Evolutionary conservation across 1,140 invertebrate genomes (phyloP), one percentile per base, ranked within the genome.

Genomic region (Drosophila grimshawi): DNA sequence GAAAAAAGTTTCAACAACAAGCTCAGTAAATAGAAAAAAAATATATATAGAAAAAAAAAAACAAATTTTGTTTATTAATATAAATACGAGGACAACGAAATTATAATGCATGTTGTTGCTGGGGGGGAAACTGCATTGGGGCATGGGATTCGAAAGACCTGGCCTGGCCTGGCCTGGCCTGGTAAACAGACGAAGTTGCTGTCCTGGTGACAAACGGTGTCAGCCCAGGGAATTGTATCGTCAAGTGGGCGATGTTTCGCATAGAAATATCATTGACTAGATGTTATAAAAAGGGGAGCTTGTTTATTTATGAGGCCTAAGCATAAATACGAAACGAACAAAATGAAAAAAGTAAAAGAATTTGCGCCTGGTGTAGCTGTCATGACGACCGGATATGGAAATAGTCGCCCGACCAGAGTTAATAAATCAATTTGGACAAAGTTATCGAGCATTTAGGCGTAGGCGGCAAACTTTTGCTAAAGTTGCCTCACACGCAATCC

Each of bases 121-220:
- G 74, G 63, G 45, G 29, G 11, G 48, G 48, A 8, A 33, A 49
- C 3, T 39, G 41, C 19, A 30, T n/a, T 27, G 27, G 48, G 19
- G 35, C 41, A 60, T 45, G 62, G 35, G 39, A 29, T 35, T 7
- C 53, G 46, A 33, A 30, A 19, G 63, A 27, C 11, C 33, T 52
- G 59, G 72, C 41, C 49, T 51, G 63, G 64, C 19, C 19, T 19
- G 19, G 32, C 11, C 33, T 52, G 59, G 72, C 41, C 49, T 51
- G 63, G 64, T 55, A 56, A 63, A 76, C 63, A 81, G 51, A 76
- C 66, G 63, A 71, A 79, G 60, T 86, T 67, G 82, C 82, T 88
- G 80, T 80, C 83, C 74, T 86, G 90, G 91, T 92, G 88, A 92
- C 91, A 92, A 86, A 89, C 91, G 48, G 91, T 92, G 80, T 81